Evolutionary conservation across 2,113 vertebrate species (phyloP), one percentile per base, ranked within the genome.

Genomic region (Heterotilapia buettikoferi): DNA sequence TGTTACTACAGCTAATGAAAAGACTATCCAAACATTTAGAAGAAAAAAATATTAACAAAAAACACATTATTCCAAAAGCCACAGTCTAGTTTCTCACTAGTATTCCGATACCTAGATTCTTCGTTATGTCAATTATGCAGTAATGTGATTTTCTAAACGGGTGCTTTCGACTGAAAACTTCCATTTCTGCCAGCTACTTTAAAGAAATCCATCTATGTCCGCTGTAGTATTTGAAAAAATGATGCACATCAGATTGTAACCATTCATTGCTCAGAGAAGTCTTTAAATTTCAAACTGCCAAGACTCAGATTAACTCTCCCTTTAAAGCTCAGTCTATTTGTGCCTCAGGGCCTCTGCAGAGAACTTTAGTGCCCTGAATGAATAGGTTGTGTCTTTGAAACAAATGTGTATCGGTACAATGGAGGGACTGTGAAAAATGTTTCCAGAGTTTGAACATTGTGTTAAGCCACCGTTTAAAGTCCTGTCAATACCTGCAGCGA

Each of bases 401-500:
- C 88, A 93, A 93, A 94, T 88, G 88, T 87, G 85, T 73, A 87
- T 84, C 88, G 78, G 87, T 76, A 85, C 88, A 94, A 91, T 90
- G 66, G 63, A 47, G 56, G 59, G 86, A 83, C 84, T 76, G 92
- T 93, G 84, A 91, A 92, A 92, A 89, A 91, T 91, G 87, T 88
- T 93, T 92, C 90, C 80, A 86, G 83, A 91, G 88, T 93, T 93
- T 93, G 87, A 89, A 89, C 88, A 86, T 93, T 90, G 92, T 91
- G 86, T 91, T 92, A 92, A 94, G 93, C 90, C 90, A 89, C 91
- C 94, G 92, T 95, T 96, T 93, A 93, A 95, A 96, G 91, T 84
- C 80, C 78, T 90, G 94, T 94, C 94, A 84, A 95, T 95, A 92
- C 89, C 84, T 92, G 88, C 87, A 92, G 92, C 45, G 2, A 88